phyloP scores from a whole-genome alignment of 2,888 invertebrate species.

The Phyllotreta striolata region DNA sequence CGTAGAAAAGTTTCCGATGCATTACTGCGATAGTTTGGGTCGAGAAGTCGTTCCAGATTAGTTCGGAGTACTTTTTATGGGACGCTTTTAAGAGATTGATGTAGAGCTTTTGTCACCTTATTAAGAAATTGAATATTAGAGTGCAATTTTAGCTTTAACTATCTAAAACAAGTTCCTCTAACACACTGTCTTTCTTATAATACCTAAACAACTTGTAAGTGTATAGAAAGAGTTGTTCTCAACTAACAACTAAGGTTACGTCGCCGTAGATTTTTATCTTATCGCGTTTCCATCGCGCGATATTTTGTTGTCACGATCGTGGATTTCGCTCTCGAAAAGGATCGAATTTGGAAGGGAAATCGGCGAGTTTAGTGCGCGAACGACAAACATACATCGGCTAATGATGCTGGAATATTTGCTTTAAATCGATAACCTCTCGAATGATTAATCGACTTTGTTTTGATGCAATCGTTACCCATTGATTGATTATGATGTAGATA shows the following conservation, averaged over 20 bases:
- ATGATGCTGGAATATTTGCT: constrained; percentile 29
- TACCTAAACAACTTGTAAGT: no score
- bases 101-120: no score
- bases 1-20: neutral
- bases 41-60: no score
- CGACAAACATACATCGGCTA: constrained; percentile 17
- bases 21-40: neutral
- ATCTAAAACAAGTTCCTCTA: no score
- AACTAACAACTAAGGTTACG: constrained; percentile 29
- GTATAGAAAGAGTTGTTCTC: constrained; percentile 33
- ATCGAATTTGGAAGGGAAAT: no score
- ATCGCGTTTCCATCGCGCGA: constrained; percentile 42
- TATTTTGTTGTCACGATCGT: constrained; percentile 42
- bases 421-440: constrained; percentile 28
- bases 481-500: constrained; percentile 33
- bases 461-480: constrained; percentile 31
- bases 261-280: constrained; percentile 39
- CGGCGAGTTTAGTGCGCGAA: no score
- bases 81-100: no score
- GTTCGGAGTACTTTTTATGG: no score
- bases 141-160: no score
- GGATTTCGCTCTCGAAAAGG: neutral
- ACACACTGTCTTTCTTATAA: no score
- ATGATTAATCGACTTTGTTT: constrained; percentile 29
- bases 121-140: no score